Conservation (phyloP, 2,113 vertebrate species). For the Corythaeola cristata region DNA sequence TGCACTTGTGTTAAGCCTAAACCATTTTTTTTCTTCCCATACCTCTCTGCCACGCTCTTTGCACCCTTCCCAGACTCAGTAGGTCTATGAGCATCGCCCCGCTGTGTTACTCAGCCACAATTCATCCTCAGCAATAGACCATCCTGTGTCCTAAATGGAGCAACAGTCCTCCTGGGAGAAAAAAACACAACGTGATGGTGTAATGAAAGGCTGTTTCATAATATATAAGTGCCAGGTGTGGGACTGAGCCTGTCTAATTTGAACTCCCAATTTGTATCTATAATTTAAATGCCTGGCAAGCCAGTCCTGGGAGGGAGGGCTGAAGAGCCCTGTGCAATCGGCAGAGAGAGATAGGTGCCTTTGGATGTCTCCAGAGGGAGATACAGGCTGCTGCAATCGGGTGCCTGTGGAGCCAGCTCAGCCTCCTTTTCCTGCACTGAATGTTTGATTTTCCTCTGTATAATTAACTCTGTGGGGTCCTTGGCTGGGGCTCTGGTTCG, state of each 20-base stretch:
- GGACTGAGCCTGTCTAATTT: conserved; percentile 40
- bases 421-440: background rate
- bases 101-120: background rate
- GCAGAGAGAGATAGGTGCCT: background rate
- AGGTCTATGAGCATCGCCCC: background rate
- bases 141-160: background rate
- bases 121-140: background rate
- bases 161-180: background rate
- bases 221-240: conserved; percentile 41
- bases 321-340: background rate
- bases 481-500: background rate
- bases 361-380: background rate
- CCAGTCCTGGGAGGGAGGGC: background rate
- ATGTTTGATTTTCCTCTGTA: background rate
- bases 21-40: background rate
- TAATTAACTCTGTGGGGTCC: background rate
- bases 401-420: background rate
- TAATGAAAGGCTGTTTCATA: conserved; percentile 37
- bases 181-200: rapidly evolving
- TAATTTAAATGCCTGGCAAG: conserved; percentile 11
- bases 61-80: background rate
- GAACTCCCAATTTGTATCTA: conserved; percentile 8
- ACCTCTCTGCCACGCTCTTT: background rate
- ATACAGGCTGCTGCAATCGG: background rate
- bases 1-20: background rate